Conservation (phyloP, 2,113 vertebrate genomes). For the Cynocephalus volans region DNA sequence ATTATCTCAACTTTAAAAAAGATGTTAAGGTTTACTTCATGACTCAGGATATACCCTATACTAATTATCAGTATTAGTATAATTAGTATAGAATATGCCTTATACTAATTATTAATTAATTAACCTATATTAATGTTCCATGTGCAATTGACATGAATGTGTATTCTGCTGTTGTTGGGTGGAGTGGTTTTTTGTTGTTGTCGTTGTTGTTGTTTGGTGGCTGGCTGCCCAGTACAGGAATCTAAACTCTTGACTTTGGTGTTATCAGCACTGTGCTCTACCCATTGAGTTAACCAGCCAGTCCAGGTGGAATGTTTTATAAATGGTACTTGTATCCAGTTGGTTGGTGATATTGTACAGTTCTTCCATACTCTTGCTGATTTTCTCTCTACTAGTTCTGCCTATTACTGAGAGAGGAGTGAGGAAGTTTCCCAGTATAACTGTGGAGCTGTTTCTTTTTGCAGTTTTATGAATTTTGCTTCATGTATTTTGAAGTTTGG, state of each 20-base stretch:
- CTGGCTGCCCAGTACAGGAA: too few species aligned
- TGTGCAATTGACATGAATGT: neutral
- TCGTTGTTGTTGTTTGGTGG: too few species aligned
- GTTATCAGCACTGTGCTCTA: too few species aligned
- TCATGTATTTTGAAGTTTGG: neutral
- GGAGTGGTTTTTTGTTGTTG: neutral
- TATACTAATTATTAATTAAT: too few species aligned
- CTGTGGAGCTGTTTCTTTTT: neutral
- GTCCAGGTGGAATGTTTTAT: neutral
- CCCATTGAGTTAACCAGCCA: too few species aligned
- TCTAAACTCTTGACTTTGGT: too few species aligned
- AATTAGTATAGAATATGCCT: too few species aligned
- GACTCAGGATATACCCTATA: neutral
- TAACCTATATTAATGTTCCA: neutral
- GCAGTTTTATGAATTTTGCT: neutral
- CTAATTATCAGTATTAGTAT: too few species aligned
- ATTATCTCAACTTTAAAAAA: neutral
- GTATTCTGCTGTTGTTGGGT: neutral
- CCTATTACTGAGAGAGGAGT: neutral
- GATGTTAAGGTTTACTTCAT: neutral
- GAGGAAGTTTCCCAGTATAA: neutral
- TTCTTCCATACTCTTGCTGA: neutral
- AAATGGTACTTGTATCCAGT: neutral
- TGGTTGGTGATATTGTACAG: neutral
- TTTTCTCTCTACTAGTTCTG: neutral